Evolutionary conservation across 2,888 invertebrate genomes (phyloP), one percentile per base, ranked within the genome.

Genomic region (Meteorus colon): DNA sequence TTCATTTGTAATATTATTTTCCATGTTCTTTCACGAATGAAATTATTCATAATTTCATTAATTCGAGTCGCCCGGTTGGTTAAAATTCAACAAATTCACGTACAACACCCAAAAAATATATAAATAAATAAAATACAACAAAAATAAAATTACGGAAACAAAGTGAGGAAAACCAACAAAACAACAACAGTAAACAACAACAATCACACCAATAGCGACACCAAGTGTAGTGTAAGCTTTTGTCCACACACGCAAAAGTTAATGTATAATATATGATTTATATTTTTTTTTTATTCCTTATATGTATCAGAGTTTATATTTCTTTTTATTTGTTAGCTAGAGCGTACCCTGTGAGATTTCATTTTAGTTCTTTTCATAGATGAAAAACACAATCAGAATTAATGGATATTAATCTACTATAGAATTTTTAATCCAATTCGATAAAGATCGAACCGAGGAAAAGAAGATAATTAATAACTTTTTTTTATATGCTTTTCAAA

Each of bases 141-240:
- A 73, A 65, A 77, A 62, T 66, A 16, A 29, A 62, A 67, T 63
- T 68, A 76, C 65, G 76, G 68, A 51, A 75, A 75, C 48, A 70
- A 63, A 75, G 71, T 75, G 75, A 69, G 75, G 34, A 75, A 65
- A 75, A 71, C 66, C 70, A 75, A 69, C 37, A 68, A 69, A 87
- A 85, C 86, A 88, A 86, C 86, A 87, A 87, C 82, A 77, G 65
- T 63, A 59, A 69, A 74, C 74, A 71, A 82, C 81, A 84, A 87
- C 85, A 85, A 87, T 87, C 88, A 89, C 89, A 89, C 86, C 88
- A 89, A 88, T 87, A 89, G 88, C 89, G 88, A 89, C 89, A 89
- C 86, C 89, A 88, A 88, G 86, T 88, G 86, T 88, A 88, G 88
- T 87, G 86, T 87, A 89, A 89, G 88, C 88, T 86, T 85, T 85